A percentile compares a stretch with the other conserved stretches of the same genome.
These are phyloP conservation scores for Notocelia uddmanniana DNA, from an alignment of 2,888 invertebrate species.

Conservation along the genomic window DNA sequence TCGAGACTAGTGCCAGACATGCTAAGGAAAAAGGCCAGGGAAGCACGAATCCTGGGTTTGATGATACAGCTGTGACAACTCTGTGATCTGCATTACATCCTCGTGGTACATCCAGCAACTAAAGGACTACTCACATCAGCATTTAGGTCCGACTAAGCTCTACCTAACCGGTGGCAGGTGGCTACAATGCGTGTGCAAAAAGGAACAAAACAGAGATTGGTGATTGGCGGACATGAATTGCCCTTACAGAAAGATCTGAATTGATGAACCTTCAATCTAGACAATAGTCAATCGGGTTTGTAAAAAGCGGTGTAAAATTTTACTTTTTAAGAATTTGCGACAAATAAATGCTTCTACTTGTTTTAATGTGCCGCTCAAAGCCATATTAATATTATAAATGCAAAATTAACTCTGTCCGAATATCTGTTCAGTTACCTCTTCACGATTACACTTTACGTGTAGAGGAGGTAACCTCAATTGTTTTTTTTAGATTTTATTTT, in stretches of 20 bases:
- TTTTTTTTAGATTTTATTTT: too few species aligned
- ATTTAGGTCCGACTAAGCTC: too few species aligned
- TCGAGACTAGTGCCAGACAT: conserved; percentile 56
- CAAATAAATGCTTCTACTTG: conserved; percentile 1
- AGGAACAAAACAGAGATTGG: neutral
- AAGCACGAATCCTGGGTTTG: conserved; percentile 28
- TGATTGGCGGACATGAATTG: too few species aligned
- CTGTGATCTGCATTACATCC: conserved; percentile 5
- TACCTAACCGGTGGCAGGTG: too few species aligned
- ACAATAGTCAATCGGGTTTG: neutral
- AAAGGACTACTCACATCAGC: neutral
- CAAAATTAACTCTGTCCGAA: too few species aligned
- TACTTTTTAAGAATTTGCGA: neutral
- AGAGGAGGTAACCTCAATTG: too few species aligned
- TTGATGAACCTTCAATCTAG: neutral
- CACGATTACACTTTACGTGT: too few species aligned
- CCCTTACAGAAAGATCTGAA: too few species aligned
- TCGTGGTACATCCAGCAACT: neutral
- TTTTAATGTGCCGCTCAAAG: neutral
- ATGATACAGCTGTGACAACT: conserved; percentile 26
- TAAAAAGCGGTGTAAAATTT: neutral
- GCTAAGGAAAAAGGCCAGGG: conserved; percentile 25
- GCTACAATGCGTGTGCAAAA: neutral
- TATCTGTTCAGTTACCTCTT: too few species aligned
- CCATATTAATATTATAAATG: too few species aligned